Evolutionary conservation across 2,113 vertebrate genomes (phyloP).

Genomic region (Hemibates koningsi): DNA sequence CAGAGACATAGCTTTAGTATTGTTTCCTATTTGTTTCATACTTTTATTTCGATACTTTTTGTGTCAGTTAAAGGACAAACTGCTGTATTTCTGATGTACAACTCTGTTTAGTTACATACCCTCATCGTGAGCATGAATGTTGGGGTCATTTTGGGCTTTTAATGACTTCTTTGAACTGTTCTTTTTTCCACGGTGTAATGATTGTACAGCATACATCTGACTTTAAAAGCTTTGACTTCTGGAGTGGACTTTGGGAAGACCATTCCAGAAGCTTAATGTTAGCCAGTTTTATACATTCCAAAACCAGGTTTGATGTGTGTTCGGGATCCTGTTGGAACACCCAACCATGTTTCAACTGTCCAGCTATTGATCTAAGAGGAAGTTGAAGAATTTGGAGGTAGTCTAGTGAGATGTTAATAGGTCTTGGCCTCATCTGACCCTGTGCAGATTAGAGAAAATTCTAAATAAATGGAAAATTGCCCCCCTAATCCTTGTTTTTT

Average conservation of each 20-base stretch:
- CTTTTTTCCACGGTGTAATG: not conserved
- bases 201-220: not conserved
- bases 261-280: not conserved
- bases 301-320: not conserved
- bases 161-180: not conserved
- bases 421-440: accelerated
- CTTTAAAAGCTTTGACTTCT: not conserved
- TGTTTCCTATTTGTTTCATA: not conserved
- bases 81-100: not conserved
- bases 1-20: not conserved
- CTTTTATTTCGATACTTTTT: not conserved
- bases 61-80: not conserved
- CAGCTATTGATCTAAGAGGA: not conserved
- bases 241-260: not conserved
- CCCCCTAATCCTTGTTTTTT: not conserved
- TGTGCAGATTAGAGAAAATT: not conserved
- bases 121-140: not conserved
- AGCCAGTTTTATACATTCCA: not conserved
- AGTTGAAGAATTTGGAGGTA: not conserved
- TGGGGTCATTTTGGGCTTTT: not conserved
- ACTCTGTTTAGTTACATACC: not conserved
- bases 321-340: not conserved
- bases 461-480: not conserved
- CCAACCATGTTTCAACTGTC: not conserved
- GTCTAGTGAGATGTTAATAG: not conserved